These are phyloP conservation scores for Tigriopus japonicus DNA, from an alignment of 1,140 invertebrate genomes.

Conservation along the genomic window DNA sequence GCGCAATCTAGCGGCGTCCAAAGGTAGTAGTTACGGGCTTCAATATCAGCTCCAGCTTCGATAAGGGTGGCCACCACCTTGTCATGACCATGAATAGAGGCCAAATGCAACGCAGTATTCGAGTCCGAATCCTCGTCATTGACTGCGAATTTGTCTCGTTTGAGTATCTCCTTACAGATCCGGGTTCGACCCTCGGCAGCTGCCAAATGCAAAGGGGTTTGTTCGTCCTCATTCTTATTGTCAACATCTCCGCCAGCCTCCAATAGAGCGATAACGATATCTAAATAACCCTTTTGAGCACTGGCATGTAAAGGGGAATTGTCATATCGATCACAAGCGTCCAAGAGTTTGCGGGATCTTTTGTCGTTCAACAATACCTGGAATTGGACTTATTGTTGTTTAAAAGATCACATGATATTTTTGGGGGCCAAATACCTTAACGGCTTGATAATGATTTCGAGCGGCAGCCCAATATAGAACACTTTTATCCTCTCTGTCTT, in stretches of 20 bases:
- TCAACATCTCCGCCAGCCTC: slow-evolving; percentile 25
- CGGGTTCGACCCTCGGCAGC: slow-evolving; percentile 27
- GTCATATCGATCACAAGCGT: slow-evolving; percentile 27
- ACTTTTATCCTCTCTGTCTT: slow-evolving; percentile 38
- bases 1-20: slow-evolving; percentile 34
- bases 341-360: slow-evolving; percentile 22
- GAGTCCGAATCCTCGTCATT: slow-evolving; percentile 24
- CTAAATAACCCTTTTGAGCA: slow-evolving; percentile 25
- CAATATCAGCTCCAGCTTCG: slow-evolving; percentile 28
- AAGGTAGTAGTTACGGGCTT: slow-evolving; percentile 27
- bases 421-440: too few species aligned
- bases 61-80: slow-evolving; percentile 25
- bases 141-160: slow-evolving; percentile 24
- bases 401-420: neutral
- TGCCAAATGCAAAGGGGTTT: slow-evolving; percentile 31
- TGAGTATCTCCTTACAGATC: slow-evolving; percentile 26
- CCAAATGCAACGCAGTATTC: slow-evolving; percentile 31
- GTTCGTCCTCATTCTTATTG: slow-evolving; percentile 32
- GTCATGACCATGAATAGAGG: slow-evolving; percentile 25
- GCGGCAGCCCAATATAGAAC: slow-evolving; percentile 21
- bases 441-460: slow-evolving; percentile 6
- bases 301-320: slow-evolving; percentile 30
- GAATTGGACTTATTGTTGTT: neutral
- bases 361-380: slow-evolving; percentile 23
- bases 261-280: slow-evolving; percentile 25